A percentile compares a stretch with the other conserved stretches of the same genome.
These are phyloP conservation scores for Anthophora plumipes DNA, from an alignment of 2,888 invertebrate genomes.

Conservation along the genomic window DNA sequence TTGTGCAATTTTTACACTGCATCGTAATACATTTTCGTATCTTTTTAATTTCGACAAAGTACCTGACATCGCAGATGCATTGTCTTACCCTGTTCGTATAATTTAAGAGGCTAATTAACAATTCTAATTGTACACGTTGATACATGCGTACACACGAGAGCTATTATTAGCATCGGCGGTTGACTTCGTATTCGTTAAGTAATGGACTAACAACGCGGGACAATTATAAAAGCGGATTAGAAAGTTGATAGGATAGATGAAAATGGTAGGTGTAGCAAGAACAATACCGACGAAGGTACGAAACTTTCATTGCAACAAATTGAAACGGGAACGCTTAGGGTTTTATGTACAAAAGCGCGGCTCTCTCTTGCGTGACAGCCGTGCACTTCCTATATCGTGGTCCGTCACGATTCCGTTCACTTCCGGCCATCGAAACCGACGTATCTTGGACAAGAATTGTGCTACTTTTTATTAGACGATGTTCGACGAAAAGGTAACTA, in stretches of 20 bases:
- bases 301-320: conserved; percentile 36
- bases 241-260: conserved; percentile 5
- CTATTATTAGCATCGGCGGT: neutral
- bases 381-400: conserved; percentile 34
- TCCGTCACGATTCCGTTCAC: conserved; percentile 55
- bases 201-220: neutral
- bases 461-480: neutral
- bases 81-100: neutral
- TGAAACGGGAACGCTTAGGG: conserved; percentile 14
- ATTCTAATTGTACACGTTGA: neutral
- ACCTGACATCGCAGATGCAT: neutral
- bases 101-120: conserved; percentile 16
- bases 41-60: neutral
- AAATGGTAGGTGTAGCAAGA: neutral
- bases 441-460: conserved; percentile 18
- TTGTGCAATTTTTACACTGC: no score
- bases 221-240: conserved; percentile 7
- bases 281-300: neutral
- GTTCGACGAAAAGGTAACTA: neutral
- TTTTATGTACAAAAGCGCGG: conserved; percentile 32
- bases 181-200: neutral
- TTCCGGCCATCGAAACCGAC: conserved; percentile 49
- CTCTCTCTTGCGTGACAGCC: conserved; percentile 45
- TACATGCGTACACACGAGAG: neutral
- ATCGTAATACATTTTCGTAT: no score